These are phyloP conservation scores for Ptilodon capucinus DNA, from an alignment of 2,888 invertebrate species.

Conservation along the genomic window DNA sequence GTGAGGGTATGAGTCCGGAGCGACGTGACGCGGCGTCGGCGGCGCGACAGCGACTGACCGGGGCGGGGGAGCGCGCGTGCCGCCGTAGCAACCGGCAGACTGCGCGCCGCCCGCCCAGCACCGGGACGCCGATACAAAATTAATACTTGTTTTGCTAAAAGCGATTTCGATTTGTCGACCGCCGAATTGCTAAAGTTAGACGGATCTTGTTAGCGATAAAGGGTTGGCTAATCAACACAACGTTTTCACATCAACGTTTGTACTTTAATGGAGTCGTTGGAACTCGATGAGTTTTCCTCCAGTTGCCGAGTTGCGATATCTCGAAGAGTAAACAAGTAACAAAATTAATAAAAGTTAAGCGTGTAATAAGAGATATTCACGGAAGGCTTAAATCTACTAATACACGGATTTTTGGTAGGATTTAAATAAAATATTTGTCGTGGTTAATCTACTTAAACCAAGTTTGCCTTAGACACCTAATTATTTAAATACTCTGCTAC, in stretches of 20 bases:
- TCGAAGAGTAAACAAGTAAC: background rate
- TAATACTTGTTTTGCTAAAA: constrained; percentile 82
- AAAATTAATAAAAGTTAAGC: constrained; percentile 1
- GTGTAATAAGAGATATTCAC: background rate
- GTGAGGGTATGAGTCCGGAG: constrained; percentile 24
- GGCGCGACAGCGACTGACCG: constrained; percentile 66
- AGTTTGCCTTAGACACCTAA: background rate
- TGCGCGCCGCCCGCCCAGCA: constrained; percentile 66
- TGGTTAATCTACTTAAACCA: background rate
- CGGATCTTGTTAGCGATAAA: constrained; percentile 79
- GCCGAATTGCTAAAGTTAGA: constrained; percentile 77
- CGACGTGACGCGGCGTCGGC: constrained; percentile 56
- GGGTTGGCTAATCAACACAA: constrained; percentile 70
- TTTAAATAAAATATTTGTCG: too few relatives aligned
- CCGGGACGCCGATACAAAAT: constrained; percentile 76
- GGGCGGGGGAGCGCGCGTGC: constrained; percentile 58
- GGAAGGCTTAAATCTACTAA: background rate
- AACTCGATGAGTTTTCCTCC: constrained; percentile 23
- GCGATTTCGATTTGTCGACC: constrained; percentile 81
- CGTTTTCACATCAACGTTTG: constrained; percentile 44
- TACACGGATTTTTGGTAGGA: too few relatives aligned
- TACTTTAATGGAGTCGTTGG: constrained; percentile 40
- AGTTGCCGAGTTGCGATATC: constrained; percentile 12
- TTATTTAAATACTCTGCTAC: background rate
- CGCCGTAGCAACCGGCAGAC: constrained; percentile 57